Evolutionary conservation across 1,140 invertebrate genomes (phyloP).

Genomic region (Belonocnema kinseyi): DNA sequence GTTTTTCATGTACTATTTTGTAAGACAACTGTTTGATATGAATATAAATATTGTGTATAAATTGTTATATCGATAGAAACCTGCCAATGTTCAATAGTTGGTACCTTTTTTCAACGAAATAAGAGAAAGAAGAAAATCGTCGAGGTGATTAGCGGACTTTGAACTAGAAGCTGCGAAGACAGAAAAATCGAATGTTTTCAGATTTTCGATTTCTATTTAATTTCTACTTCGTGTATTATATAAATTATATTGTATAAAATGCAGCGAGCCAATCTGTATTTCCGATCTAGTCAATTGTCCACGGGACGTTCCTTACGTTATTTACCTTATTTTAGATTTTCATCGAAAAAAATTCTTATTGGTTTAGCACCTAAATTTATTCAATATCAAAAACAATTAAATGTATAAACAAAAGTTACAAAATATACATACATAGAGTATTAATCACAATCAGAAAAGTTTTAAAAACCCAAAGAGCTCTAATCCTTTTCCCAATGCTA

Average conservation of each 20-base stretch:
- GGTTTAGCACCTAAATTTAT: conserved; percentile 71
- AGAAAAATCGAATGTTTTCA: not conserved
- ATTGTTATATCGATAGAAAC: conserved; percentile 6
- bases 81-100: conserved; percentile 15
- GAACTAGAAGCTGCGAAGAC: not conserved
- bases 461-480: conserved; percentile 35
- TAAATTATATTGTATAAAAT: conserved; percentile 27
- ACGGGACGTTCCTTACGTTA: conserved; percentile 60
- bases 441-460: not conserved
- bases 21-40: conserved; percentile 23
- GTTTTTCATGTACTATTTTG: conserved; percentile 26
- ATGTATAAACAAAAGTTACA: conserved; percentile 74
- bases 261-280: conserved; percentile 51
- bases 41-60: conserved; percentile 29
- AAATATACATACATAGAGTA: conserved; percentile 71
- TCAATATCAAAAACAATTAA: conserved; percentile 65
- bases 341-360: conserved; percentile 57
- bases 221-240: conserved; percentile 16
- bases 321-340: conserved; percentile 20
- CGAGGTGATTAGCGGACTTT: not conserved
- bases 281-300: conserved; percentile 68
- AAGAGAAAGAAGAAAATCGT: too few species aligned
- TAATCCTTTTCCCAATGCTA: not conserved
- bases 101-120: conserved; percentile 1
- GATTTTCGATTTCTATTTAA: conserved; percentile 9